phyloP scores from a whole-genome alignment of 2,888 invertebrate species.

The Trissolcus brochymenae region DNA sequence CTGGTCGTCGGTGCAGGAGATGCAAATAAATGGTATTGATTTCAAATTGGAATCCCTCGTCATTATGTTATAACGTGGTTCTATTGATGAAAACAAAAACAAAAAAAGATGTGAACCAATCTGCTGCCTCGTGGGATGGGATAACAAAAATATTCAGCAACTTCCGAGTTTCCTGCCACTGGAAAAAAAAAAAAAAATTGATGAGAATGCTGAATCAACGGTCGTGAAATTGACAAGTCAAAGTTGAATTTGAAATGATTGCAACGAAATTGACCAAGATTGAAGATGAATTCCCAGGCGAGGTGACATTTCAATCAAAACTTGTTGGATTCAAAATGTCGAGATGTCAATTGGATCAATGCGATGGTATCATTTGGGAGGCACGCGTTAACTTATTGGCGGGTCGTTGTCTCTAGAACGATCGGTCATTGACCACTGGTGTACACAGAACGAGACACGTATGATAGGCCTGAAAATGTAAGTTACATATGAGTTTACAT shows the following conservation, averaged over 20 bases:
- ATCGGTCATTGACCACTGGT: conserved; percentile 55
- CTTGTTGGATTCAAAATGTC: too few relatives aligned
- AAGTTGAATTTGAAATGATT: too few relatives aligned
- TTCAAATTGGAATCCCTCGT: conserved; percentile 23
- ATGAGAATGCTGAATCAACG: too few relatives aligned
- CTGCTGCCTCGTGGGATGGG: conserved; percentile 19
- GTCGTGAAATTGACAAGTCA: too few relatives aligned
- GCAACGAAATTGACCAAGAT: too few relatives aligned
- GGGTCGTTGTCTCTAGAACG: conserved; percentile 47
- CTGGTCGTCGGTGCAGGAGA: background rate
- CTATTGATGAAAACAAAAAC: conserved; percentile 1
- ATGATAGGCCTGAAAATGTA: conserved; percentile 46
- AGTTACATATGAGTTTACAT: conserved; percentile 24
- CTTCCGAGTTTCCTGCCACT: conserved; percentile 12
- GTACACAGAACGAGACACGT: conserved; percentile 25
- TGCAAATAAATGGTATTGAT: conserved; percentile 17
- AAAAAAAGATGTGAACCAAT: conserved; percentile 13
- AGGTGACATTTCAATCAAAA: too few relatives aligned
- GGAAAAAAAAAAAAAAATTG: too few relatives aligned
- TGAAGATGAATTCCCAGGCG: too few relatives aligned
- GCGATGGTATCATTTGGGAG: background rate
- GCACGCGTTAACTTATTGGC: conserved; percentile 28
- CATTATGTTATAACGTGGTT: conserved; percentile 18
- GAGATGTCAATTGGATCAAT: background rate
- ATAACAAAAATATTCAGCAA: conserved; percentile 6